Evolutionary conservation across 2,113 vertebrate species (phyloP).

Genomic region (Prietella phreatophila): DNA sequence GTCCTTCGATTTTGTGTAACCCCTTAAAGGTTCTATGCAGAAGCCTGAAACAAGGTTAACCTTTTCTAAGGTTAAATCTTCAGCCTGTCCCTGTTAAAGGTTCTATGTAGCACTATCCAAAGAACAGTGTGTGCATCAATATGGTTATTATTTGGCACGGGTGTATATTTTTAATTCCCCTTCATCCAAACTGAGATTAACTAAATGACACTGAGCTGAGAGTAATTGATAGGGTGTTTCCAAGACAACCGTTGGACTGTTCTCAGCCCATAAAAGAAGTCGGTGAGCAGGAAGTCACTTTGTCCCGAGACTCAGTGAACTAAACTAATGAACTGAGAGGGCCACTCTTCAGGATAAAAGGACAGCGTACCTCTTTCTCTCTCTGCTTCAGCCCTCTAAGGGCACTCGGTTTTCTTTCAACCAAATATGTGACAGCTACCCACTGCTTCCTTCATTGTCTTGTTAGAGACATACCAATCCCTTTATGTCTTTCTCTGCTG

Average conservation of each 20-base stretch:
- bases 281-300: constrained; percentile 66
- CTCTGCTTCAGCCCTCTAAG: constrained; percentile 22
- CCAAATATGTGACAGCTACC: constrained; percentile 20
- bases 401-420: constrained; percentile 19
- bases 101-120: background rate
- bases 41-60: background rate
- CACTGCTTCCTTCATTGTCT: constrained; percentile 17
- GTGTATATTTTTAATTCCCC: constrained; percentile 50
- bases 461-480: background rate
- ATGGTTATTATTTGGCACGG: background rate
- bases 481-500: constrained; percentile 8
- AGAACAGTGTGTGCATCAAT: background rate
- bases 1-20: background rate
- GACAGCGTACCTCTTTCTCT: constrained; percentile 43
- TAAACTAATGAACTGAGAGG: constrained; percentile 63
- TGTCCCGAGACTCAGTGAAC: constrained; percentile 53
- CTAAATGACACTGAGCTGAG: constrained; percentile 62
- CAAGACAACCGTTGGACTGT: constrained; percentile 66
- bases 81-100: background rate
- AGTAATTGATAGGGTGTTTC: constrained; percentile 69
- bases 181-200: constrained; percentile 60
- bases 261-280: constrained; percentile 65
- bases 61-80: background rate
- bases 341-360: constrained; percentile 55
- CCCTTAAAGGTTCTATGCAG: background rate